Conservation (phyloP, 2,797 vertebrate genomes). For the Fistularia commersonii region DNA sequence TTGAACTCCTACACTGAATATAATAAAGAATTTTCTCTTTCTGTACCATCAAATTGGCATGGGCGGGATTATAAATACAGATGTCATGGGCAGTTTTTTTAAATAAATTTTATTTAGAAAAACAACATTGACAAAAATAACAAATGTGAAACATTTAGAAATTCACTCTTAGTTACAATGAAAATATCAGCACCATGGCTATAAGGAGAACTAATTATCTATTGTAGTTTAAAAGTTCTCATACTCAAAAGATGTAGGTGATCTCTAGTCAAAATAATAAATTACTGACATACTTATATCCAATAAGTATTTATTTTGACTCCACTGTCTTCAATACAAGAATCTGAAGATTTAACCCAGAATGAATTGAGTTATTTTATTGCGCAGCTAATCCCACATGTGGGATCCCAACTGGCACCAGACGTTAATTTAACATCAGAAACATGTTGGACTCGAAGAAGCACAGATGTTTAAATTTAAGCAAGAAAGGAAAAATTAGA, state of each 20-base stretch:
- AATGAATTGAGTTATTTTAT: not conserved
- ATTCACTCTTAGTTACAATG: constrained; percentile 47
- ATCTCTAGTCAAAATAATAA: constrained; percentile 71
- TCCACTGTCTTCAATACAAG: constrained; percentile 6
- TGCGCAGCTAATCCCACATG: not conserved
- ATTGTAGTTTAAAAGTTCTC: constrained; percentile 29
- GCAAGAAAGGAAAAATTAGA: too few relatives aligned
- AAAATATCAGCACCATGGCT: constrained; percentile 53
- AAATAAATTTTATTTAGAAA: constrained; percentile 72
- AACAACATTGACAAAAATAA: constrained; percentile 49
- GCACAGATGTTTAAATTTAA: too few relatives aligned
- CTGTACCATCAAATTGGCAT: not conserved
- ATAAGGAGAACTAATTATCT: constrained; percentile 32
- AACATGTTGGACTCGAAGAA: too few relatives aligned
- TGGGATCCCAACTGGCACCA: too few relatives aligned
- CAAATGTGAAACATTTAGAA: constrained; percentile 49
- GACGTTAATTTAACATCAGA: too few relatives aligned
- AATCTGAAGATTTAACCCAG: not conserved
- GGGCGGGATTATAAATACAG: constrained; percentile 11
- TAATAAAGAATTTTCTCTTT: not conserved
- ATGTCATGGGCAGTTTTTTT: constrained; percentile 10
- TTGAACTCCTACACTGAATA: too few relatives aligned
- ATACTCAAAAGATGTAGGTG: constrained; percentile 29
- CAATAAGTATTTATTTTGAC: constrained; percentile 12
- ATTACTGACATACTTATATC: constrained; percentile 43